Conservation (phyloP, 1,140 invertebrate genomes). For the Heterodera schachtii region DNA sequence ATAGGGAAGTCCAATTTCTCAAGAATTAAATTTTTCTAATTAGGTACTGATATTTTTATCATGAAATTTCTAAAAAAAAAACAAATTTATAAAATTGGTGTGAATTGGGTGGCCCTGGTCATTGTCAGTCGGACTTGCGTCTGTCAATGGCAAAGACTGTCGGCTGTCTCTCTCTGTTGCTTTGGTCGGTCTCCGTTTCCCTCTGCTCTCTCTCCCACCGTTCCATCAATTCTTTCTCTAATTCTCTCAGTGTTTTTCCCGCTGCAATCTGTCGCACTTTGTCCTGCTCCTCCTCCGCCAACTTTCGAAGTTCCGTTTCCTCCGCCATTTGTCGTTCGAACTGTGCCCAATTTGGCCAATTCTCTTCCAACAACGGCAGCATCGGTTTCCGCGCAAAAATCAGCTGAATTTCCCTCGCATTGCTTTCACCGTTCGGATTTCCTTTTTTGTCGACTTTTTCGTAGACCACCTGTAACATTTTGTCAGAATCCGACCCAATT, state of each 20-base stretch:
- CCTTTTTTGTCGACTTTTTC: conserved; percentile 28
- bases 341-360: conserved; percentile 11
- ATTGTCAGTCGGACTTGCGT: neutral
- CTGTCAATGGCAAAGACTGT: neutral
- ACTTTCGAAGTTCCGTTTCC: neutral
- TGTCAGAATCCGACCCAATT: conserved; percentile 14
- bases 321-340: neutral
- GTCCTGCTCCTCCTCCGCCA: neutral
- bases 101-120: too few relatives aligned
- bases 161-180: neutral
- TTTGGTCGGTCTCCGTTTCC: neutral
- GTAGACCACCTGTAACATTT: conserved; percentile 24
- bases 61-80: too few relatives aligned
- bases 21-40: too few relatives aligned
- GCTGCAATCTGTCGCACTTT: neutral
- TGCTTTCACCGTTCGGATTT: neutral
- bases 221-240: neutral
- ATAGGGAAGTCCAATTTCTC: too few relatives aligned
- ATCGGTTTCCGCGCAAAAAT: conserved; percentile 40
- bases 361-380: neutral
- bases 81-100: too few relatives aligned
- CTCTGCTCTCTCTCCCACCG: neutral
- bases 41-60: too few relatives aligned
- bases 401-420: conserved; percentile 29
- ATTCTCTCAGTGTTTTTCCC: neutral